These are phyloP conservation scores for Acleris cristana DNA, from an alignment of 2,888 invertebrate genomes.

Conservation along the genomic window DNA sequence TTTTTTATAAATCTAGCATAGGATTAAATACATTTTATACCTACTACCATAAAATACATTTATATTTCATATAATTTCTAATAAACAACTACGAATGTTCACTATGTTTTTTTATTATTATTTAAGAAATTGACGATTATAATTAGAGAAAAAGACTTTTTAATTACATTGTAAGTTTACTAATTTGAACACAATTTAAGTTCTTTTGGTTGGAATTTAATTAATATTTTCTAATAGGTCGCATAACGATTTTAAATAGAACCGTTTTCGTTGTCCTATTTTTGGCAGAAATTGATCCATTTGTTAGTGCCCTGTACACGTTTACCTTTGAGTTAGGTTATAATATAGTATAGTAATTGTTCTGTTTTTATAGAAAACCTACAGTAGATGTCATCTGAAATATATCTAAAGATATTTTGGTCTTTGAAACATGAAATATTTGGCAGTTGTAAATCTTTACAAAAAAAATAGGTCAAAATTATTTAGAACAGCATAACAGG, in stretches of 20 bases:
- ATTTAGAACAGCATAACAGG: conserved; percentile 7
- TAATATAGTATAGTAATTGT: conserved; percentile 21
- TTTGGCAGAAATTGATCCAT: conserved; percentile 15
- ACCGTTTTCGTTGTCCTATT: conserved; percentile 25
- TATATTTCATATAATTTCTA: conserved; percentile 42
- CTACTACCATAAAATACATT: conserved; percentile 39
- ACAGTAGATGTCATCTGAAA: conserved; percentile 54
- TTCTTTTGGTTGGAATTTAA: conserved; percentile 31
- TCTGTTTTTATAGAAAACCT: conserved; percentile 51
- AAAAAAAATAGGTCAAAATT: conserved; percentile 26
- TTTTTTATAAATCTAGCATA: conserved; percentile 21
- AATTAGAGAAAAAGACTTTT: conserved; percentile 43
- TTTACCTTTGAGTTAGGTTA: conserved; percentile 9
- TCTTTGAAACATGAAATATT: conserved; percentile 56
- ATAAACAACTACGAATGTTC: conserved; percentile 54
- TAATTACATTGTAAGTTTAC: conserved; percentile 17
- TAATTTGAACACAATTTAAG: conserved; percentile 46
- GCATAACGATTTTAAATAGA: neutral
- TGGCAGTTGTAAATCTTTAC: conserved; percentile 32
- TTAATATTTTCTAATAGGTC: conserved; percentile 11
- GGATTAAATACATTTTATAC: conserved; percentile 32
- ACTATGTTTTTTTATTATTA: conserved; percentile 48
- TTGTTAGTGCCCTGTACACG: conserved; percentile 22
- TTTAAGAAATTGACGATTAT: conserved; percentile 48
- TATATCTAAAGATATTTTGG: conserved; percentile 48